A percentile compares a stretch with the other conserved stretches of the same genome.
These are phyloP conservation scores for Denticeps clupeoides DNA, from an alignment of 2,797 vertebrate genomes.

Conservation along the genomic window DNA sequence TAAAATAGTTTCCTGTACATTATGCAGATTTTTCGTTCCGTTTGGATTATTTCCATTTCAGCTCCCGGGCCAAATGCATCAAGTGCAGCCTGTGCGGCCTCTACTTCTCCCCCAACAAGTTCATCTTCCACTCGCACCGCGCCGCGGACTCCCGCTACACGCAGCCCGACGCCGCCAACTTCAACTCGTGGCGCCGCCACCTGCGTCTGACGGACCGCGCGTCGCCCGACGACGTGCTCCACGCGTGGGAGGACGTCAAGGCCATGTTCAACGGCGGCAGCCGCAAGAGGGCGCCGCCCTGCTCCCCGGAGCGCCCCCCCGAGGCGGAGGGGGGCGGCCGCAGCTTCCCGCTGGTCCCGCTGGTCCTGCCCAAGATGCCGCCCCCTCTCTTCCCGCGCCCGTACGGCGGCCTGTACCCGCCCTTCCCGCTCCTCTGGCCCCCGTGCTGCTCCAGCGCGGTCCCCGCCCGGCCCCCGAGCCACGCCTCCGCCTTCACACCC, in stretches of 20 bases:
- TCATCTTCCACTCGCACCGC: constrained; percentile 86
- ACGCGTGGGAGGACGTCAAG: constrained; percentile 96
- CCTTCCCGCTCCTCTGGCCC: constrained; percentile 93
- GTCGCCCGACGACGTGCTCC: constrained; percentile 63
- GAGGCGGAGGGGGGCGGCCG: constrained; percentile 50
- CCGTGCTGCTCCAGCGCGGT: constrained; percentile 65
- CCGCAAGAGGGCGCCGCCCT: constrained; percentile 84
- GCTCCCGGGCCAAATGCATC: constrained; percentile 86
- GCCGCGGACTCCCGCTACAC: constrained; percentile 85
- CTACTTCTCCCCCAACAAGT: constrained; percentile 90
- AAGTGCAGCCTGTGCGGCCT: constrained; percentile 86
- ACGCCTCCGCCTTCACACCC: constrained; percentile 90
- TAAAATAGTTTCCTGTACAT: too few species aligned
- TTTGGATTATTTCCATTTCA: too few species aligned
- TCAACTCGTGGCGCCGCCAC: constrained; percentile 84
- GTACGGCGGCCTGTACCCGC: constrained; percentile 81
- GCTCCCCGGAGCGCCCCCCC: constrained; percentile 49
- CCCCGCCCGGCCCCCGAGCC: constrained; percentile 70
- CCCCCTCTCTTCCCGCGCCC: constrained; percentile 90
- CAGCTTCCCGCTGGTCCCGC: constrained; percentile 89
- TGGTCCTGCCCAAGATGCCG: constrained; percentile 87
- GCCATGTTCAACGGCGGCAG: constrained; percentile 97
- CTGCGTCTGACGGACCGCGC: constrained; percentile 74
- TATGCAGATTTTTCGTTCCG: too few species aligned
- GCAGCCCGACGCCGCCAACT: constrained; percentile 83